Evolutionary conservation across 1,140 invertebrate genomes (phyloP), one percentile per base, ranked within the genome.

Genomic region (Littorina saxatilis): DNA sequence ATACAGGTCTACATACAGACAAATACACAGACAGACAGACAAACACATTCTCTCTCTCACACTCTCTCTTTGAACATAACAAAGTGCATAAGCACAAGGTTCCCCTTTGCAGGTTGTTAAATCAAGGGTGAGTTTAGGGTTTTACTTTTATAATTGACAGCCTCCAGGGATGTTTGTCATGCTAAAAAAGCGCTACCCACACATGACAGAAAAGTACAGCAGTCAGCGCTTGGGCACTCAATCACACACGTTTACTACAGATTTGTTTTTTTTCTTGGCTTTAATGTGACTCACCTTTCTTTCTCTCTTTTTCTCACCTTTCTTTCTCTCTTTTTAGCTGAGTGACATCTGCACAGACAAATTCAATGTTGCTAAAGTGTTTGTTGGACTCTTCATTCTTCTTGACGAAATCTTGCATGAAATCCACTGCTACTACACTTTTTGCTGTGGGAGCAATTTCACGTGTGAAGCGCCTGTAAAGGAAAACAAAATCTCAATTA

Each of bases 341-440:
- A 0, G 93, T 93, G 23, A 94, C 94, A 88, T 95, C 94, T 43
- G 92, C 92, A 63, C 92, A 91, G 74, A 92, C 84, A 86, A 93
- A 95, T 20, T 91, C 89, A 74, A 94, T 91, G 85, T 95, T 94
- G 5, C 81, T 80, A 52, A 91, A 85, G 80, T 93, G 91, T 4
- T 87, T 80, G 85, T 95, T 94, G 1, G 80, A 73, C 79, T 92
- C 87, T 72, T 91, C 88, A 84, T 94, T 94, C 80, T 93, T 91
- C 23, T 93, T 87, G 15, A 94, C 91, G 84, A 95, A 95, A 5
- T 91, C 90, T 78, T 94, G 93, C 88, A 95, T 94, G 87, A 95
- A 95, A 86, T 95, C 94, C 0, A 94, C 93, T 15, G 94, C 93
- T 3, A 93, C 88, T 35, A 95, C 93, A 55, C 89, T 89, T 68